Evolutionary conservation across 2,113 vertebrate genomes (phyloP), one percentile per base, ranked within the genome.

Genomic region (Cyanoliseus patagonus): DNA sequence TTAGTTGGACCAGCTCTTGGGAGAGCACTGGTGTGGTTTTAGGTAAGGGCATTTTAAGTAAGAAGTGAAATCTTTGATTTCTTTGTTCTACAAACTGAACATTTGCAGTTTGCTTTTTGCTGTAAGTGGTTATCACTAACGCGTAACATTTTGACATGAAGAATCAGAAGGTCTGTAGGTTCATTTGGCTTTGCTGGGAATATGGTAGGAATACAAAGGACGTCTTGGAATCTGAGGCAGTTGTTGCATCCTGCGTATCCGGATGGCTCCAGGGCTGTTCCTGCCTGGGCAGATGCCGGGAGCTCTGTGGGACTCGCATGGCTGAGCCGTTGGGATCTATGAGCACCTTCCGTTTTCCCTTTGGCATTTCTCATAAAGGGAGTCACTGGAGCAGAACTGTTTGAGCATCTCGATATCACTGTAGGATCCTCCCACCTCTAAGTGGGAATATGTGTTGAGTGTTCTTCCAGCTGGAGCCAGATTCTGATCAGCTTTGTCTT

Each of bases 271-370:
- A 8, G 69, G 61, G 86, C 66, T 69, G 78, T 57, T 80, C 18
- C 68, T 67, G 42, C 82, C 72, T 2, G 8, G 66, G 39, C 69
- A 61, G 78, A 11, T 55, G 62, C 85, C 10, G 19, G 64, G n/a
- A 88, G 33, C 28, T 37, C 64, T 0, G 0, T 1, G 9, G 80
- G 62, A 30, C 25, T 28, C 0, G 1, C 31, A 9, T 4, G 9
- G 39, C 62, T 4, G 2, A 79, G 66, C 15, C 24, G 3, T 25
- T 31, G 30, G 53, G 24, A 66, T 53, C 8, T 55, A 55, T 5
- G 3, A 63, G 55, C 33, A 33, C 37, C 80, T 30, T 64, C 41
- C 0, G 0, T 37, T 17, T 49, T 59, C 55, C 66, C 64, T 30
- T 5, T 17, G 69, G 1, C 37, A 3, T 9, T 78, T 63, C 61